Evolutionary conservation across 2,888 invertebrate genomes (phyloP), one percentile per base, ranked within the genome.

Genomic region (Athalia cordata): DNA sequence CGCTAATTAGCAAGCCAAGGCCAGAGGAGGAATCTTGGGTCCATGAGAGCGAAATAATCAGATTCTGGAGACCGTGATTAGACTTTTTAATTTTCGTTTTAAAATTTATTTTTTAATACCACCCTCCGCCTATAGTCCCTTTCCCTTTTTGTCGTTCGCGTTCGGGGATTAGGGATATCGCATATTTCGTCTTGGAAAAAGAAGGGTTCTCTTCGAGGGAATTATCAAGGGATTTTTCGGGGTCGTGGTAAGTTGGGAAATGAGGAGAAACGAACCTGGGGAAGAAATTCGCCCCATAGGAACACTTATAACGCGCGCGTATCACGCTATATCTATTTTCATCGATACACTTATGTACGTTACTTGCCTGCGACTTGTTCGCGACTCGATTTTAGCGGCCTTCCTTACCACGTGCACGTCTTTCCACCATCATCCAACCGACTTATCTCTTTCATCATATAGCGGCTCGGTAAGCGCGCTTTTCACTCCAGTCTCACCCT

Each of bases 71-170:
- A 72, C 72, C 57, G 9, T 72, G 59, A 72, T 72, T 72, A 72
- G 59, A 72, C 72, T 72, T 72, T 72, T 59, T 72, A 72, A 72
- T 72, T 72, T 59, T 59, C 45, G 47, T 57, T 72, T 72, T 72
- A 72, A 72, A 57, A 72, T 72, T 72, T 72, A 72, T 72, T 59
- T 72, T 59, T 72, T 57, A 72, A 72, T 72, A 72, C 72, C 72
- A 47, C 59, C 3, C 55, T 1, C 11, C 7, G 7, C 29, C 29
- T 2, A 29, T 29, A 29, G 29, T 29, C 29, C 29, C 29, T 29
- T 29, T 29, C 29, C 29, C 29, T 29, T 2, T 29, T 29, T 29
- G 29, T 29, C 29, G 29, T 29, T 29, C 29, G n/a, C 59, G 13
- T 72, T 72, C 13, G 45, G 45, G 47, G 72, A 72, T 47, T 72